Percentiles rank a stretch among this genome's conserved stretches.
Evolutionary conservation across 2,113 vertebrate genomes (phyloP).

Genomic region (Syngnathus typhle): DNA sequence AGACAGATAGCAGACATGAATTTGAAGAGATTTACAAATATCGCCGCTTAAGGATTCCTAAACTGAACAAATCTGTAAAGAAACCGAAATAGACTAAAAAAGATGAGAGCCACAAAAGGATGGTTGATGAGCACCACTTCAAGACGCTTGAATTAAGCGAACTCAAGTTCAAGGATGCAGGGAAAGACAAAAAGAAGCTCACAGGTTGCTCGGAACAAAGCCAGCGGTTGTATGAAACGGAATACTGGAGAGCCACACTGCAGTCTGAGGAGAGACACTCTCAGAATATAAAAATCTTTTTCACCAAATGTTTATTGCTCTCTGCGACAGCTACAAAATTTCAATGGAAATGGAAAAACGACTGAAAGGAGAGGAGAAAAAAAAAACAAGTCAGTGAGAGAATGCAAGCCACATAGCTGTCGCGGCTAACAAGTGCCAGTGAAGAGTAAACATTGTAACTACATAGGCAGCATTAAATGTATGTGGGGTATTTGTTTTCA

Average conservation of each 20-base stretch:
- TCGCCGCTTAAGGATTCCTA: background rate
- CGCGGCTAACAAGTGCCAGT: conserved; percentile 43
- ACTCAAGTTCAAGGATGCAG: conserved; percentile 11
- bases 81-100: conserved; percentile 1
- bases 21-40: background rate
- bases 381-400: background rate
- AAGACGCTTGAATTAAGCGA: conserved; percentile 27
- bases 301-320: background rate
- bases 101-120: conserved; percentile 10
- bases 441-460: conserved; percentile 41
- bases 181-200: conserved; percentile 10
- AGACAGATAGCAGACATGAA: background rate
- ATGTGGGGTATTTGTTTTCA: conserved; percentile 24
- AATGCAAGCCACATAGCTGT: conserved; percentile 31
- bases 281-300: conserved; percentile 10
- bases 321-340: no score
- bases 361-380: background rate
- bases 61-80: background rate
- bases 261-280: conserved; percentile 8
- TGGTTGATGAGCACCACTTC: conserved; percentile 33
- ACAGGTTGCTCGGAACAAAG: conserved; percentile 26
- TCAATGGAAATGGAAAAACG: background rate
- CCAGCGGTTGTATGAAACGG: background rate
- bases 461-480: background rate
- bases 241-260: conserved; percentile 19